Base-by-base conservation (phyloP, 2,113 vertebrate genomes). In the Lophius piscatorius region DNA sequence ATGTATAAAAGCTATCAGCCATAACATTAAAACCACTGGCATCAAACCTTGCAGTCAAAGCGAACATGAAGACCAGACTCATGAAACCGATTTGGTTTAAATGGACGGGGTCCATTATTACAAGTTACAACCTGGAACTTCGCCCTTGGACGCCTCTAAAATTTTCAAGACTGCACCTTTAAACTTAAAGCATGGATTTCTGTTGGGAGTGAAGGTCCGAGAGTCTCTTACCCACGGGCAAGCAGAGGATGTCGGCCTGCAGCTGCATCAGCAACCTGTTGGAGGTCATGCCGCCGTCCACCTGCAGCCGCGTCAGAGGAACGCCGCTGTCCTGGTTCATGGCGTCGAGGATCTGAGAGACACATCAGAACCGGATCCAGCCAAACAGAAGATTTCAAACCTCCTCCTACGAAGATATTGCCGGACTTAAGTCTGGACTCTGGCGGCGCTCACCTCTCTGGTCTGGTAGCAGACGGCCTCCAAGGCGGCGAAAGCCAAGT, bases 391-490 rank as follows among this genome's bases (percentile, higher is more conserved):
- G n/a, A n/a, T n/a, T n/a, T n/a, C n/a, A n/a, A n/a, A n/a, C n/a
- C n/a, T n/a, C n/a, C n/a, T n/a, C n/a, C n/a, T n/a, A n/a, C n/a
- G n/a, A n/a, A n/a, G n/a, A n/a, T n/a, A n/a, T n/a, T n/a, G n/a
- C n/a, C n/a, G n/a, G n/a, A n/a, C n/a, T n/a, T n/a, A n/a, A n/a
- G n/a, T n/a, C n/a, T n/a, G n/a, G n/a, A n/a, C n/a, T n/a, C n/a
- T n/a, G 8, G 26, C 3, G 1, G 4, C 1, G n/a, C 59, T 87
- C 93, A 97, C 97, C 95, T 99, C 97, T 91, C 94, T 92, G 62
- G 96, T 95, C 88, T 99, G 97, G 82, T 98, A 99, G 83, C 96
- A 98, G 45, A 99, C 96, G 0, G 97, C 96, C 90, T 98, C 97
- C 47, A 98, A 89, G n/a, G 97, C 96, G 75, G 97, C 97, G 21